phyloP scores from a whole-genome alignment of 2,113 vertebrate genomes.

The Amia ocellicauda region DNA sequence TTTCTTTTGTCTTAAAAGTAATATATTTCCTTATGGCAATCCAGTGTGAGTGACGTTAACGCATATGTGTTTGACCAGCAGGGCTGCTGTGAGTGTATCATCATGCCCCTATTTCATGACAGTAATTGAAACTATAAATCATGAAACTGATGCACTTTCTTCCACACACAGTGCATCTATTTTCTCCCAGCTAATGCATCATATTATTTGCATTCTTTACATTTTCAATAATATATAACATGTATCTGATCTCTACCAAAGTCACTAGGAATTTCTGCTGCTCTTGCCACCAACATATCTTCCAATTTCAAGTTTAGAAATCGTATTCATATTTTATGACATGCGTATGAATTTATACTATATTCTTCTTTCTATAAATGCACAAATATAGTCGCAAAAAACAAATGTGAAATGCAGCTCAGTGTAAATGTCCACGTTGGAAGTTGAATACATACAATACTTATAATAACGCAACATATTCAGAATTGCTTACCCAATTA shows the following conservation, averaged over 20 bases:
- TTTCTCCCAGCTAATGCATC: constrained; percentile 15
- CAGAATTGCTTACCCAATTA: no score
- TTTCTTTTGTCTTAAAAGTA: constrained; percentile 8
- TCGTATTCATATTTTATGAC: no score
- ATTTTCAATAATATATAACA: background rate
- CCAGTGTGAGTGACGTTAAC: constrained; percentile 13
- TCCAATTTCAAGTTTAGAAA: no score
- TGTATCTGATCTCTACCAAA: no score
- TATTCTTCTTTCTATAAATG: no score
- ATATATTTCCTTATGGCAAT: background rate
- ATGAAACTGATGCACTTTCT: constrained; percentile 7
- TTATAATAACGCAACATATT: no score
- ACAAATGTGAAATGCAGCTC: no score
- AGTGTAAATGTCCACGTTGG: no score
- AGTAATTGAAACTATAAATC: constrained; percentile 28
- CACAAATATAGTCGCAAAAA: no score
- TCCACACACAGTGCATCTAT: constrained; percentile 13
- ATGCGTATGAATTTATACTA: no score
- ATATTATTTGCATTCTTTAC: constrained; percentile 17
- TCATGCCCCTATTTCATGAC: constrained; percentile 14
- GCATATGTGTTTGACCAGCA: constrained; percentile 23
- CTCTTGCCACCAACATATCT: no score
- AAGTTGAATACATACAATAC: no score
- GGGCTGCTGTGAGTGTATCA: constrained; percentile 14
- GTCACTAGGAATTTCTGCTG: background rate